A percentile compares a stretch with the other conserved stretches of the same genome.
Evolutionary conservation across 2,888 invertebrate species (phyloP).

Genomic region (Dynastes hyllus): DNA sequence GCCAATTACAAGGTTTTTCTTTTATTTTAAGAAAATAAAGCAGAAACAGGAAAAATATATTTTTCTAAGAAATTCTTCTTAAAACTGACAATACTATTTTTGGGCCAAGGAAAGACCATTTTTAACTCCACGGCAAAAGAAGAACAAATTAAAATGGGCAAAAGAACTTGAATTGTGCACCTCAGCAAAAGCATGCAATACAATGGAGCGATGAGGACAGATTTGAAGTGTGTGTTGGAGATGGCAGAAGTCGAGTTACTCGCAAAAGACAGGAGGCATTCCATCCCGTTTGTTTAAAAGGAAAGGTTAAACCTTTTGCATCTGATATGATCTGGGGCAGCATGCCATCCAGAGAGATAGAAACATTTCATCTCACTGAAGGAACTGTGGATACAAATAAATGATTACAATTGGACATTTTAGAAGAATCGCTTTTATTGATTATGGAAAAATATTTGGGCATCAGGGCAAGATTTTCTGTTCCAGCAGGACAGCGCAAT

Average conservation of each 20-base stretch:
- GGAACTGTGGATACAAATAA: background rate
- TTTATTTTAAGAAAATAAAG: slow-evolving; percentile 4
- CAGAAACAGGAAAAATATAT: too few relatives aligned
- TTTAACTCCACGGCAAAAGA: background rate
- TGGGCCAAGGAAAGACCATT: background rate
- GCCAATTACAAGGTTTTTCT: background rate
- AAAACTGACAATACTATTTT: background rate
- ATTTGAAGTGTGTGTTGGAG: background rate
- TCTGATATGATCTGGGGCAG: background rate
- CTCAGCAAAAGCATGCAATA: background rate
- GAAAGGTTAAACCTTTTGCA: background rate
- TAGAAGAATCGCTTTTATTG: background rate
- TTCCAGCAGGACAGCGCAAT: background rate
- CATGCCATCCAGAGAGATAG: too few relatives aligned
- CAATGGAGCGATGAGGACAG: background rate
- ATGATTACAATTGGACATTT: background rate
- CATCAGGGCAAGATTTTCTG: background rate
- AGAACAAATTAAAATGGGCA: background rate
- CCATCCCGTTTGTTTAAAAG: background rate
- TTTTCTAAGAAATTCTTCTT: background rate
- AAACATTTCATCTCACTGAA: too few relatives aligned
- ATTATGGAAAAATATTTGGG: background rate
- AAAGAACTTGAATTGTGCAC: background rate
- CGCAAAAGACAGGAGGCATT: background rate
- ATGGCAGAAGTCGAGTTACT: background rate